Base-by-base conservation (phyloP, 2,113 vertebrate genomes). In the Oryzias javanicus region DNA sequence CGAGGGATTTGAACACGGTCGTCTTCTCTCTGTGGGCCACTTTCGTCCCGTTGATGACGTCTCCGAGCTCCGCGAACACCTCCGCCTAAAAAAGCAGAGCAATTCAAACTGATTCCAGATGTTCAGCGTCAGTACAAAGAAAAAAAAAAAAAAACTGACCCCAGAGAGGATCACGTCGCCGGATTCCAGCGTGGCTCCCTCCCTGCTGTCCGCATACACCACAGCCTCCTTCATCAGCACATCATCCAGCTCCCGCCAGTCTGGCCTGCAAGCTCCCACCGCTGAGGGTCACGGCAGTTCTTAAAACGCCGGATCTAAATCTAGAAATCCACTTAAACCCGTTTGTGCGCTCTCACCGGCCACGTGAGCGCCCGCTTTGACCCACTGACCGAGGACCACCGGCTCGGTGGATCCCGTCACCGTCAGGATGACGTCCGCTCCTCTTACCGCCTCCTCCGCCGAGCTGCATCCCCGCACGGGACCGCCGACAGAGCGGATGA, bases 1-100 rank as follows among this genome's bases (percentile, higher is more conserved):
- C 97, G 60, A 98, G 78, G 0, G 97, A 98, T 80, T 98, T 98
- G 88, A 98, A 99, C 50, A 99, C 92, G 0, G 97, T 98, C 3
- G 94, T 99, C 86, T 94, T 95, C 76, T 95, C 94, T 82, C 88
- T 79, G 66, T 87, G 61, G 8, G 94, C 95, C 42, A 94, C 88
- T 79, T 93, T 94, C 0, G 79, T 90, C 52, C 94, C 95, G 12
- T 92, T 94, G 48, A 99, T 46, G 64, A 98, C 91, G 55, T 99
- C 96, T 57, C 97, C 97, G 18, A 99, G 88, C 80, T 99, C 97
- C 44, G 94, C 95, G 71, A 94, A 98, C 74, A 98, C 90, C 58
- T 94, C 77, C 0, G 87, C 95, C 97, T 99, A 78, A 46, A 70
- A 3, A 81, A 85, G 17, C 49, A 35, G 45, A 48, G 19, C 8